Evolutionary conservation across 2,888 invertebrate genomes (phyloP), one percentile per base, ranked within the genome.

Genomic region (Acronicta alni): DNA sequence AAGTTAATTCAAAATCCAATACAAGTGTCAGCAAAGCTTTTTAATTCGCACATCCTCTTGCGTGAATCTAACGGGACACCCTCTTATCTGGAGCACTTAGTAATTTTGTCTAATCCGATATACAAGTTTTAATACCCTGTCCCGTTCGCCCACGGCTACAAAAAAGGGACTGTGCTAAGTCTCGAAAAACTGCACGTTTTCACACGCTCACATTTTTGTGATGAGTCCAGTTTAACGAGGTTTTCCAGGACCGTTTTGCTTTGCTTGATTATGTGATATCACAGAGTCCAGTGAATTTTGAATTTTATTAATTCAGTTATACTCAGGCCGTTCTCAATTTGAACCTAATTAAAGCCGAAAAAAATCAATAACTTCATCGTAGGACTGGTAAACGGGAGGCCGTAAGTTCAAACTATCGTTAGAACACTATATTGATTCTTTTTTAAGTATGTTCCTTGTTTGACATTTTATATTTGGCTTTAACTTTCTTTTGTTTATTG

Each of bases 71-170:
- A 56, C 61, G 46, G 49, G 48, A 67, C 69, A 75, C 87, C 86
- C 89, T 86, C 87, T 89, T 85, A 89, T 86, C 88, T 87, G 84
- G 76, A 86, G 90, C 90, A 92, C 92, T 93, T 91, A 92, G 92
- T 92, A 90, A 92, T 92, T 91, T 92, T 86, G 79, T 88, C 88
- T 93, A 92, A 93, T 92, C 93, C 92, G 88, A 88, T 89, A 87
- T 86, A 91, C 90, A 93, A 93, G 92, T 93, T 93, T 93, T 91
- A 93, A 92, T 89, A 87, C 90, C 87, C 84, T 68, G 81, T 73
- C 83, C 84, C 84, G 81, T 85, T 82, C 84, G 88, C 92, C 87
- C 86, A 87, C 86, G 89, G 92, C 90, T 80, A 75, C 86, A 86
- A 92, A 92, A 93, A 93, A 93, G 91, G 91, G 92, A 90, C 86